Evolutionary conservation across 2,797 vertebrate species (phyloP).

Genomic region (Xiphophorus birchmanni): DNA sequence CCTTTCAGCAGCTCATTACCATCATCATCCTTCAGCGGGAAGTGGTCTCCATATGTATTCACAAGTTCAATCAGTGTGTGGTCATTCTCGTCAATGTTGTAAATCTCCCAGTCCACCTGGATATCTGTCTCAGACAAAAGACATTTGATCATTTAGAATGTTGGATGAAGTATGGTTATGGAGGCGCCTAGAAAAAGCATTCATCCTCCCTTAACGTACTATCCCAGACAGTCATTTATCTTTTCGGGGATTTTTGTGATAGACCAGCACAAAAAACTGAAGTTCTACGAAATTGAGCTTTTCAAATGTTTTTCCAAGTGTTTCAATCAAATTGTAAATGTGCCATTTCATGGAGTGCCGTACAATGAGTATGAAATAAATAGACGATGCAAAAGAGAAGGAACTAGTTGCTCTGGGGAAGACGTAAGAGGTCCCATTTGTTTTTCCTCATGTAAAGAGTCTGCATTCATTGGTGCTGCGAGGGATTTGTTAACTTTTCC

Average conservation of each 20-base stretch:
- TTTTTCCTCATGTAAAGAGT: neutral
- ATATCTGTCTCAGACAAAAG: constrained; percentile 82
- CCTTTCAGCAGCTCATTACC: constrained; percentile 73
- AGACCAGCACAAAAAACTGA: neutral
- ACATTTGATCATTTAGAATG: neutral
- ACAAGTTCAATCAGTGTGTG: constrained; percentile 85
- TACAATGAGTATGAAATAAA: neutral
- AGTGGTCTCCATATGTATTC: constrained; percentile 82
- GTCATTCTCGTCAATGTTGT: constrained; percentile 77
- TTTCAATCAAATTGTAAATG: neutral
- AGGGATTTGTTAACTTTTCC: neutral
- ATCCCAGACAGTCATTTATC: neutral
- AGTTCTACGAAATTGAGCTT: neutral
- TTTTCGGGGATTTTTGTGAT: neutral
- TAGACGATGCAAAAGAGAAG: neutral
- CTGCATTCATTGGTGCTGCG: neutral
- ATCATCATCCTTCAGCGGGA: constrained; percentile 80
- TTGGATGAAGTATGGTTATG: neutral
- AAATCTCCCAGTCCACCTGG: constrained; percentile 90
- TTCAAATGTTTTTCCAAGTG: neutral
- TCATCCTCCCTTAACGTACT: neutral
- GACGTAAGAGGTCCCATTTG: neutral
- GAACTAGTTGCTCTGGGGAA: neutral
- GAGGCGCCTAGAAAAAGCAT: neutral
- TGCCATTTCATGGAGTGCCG: neutral